Base-by-base conservation (phyloP, 2,113 vertebrate species). In the Chionis minor region DNA sequence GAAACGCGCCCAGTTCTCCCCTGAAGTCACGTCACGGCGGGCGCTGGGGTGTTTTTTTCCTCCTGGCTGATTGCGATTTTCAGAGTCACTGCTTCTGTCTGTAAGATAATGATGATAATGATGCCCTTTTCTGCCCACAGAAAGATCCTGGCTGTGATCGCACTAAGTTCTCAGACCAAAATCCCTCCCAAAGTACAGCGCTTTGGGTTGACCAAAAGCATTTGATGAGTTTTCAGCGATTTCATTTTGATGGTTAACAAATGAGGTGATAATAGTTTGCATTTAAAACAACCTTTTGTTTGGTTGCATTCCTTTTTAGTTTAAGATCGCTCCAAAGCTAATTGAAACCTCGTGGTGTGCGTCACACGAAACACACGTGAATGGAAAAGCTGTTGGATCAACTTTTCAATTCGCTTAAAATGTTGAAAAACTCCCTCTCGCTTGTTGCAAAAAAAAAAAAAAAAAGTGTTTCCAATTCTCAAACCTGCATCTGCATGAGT, bases 191-290 rank as follows among this genome's bases (percentile, higher is more conserved):
- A 73, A 55, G 84, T 32, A 45, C 32, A 42, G 45, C 21, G 45
- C 21, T 56, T 26, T 4, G 27, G 3, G 6, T 55, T 45, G 4
- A 22, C 71, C 4, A 33, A 38, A 88, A 28, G 4, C 10, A 10
- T 1, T 0, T 5, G 15, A 33, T 40, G 30, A 61, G 14, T 17
- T 84, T 49, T 28, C 3, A 9, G 44, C 2, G 0, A 33, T 69
- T 80, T 83, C 16, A 19, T 81, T 52, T 45, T 54, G 40, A 56
- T 10, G 17, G 26, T 52, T 61, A 73, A 69, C 49, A 80, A 71
- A 80, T 4, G 44, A 65, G 26, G 35, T 2, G 3, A 4, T 4
- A 47, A 27, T 1, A 44, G 56, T 5, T 74, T 12, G 0, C 7
- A 33, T 74, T 61, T 72, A 52, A 94, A 87, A 14, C 14, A 27